Evolutionary conservation across 2,113 vertebrate genomes (phyloP), one percentile per base, ranked within the genome.

Genomic region (Petrocephalus microphthalmus): DNA sequence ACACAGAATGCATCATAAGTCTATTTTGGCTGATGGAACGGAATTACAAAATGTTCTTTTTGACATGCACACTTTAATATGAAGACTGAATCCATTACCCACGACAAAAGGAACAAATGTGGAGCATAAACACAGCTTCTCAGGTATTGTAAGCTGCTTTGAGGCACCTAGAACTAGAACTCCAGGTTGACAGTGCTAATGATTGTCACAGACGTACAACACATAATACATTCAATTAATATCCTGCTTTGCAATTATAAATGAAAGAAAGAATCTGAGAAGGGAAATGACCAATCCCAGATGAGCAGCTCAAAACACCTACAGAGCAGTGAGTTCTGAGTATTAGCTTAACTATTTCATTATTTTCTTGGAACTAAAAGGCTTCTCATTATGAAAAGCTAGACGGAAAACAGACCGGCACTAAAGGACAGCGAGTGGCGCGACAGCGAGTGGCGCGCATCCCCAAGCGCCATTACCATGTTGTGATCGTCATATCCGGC

Each of bases 401-500:
- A 25, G 1, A 7, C 10, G 81, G 3, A 83, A 83, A 37, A 74
- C 1, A 74, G 45, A 33, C 42, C 3, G 81, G 22, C 4, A 2
- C 22, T 25, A 67, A 7, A 45, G 8, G 20, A 45, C 42, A 45
- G 15, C 5, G 20, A 49, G 8, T 83, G 10, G 42, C 37, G 22
- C 22, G 20, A 45, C 42, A 45, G 15, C 5, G 20, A 49, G 8
- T 83, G 10, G 42, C 37, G 22, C 10, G 25, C 42, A 17, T 10
- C 13, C 20, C 33, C 57, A 0, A 10, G 15, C 11, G 19, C 11
- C 0, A 6, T 88, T 88, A 88, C 96, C 95, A 97, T 94, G 89
- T 91, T 93, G 3, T 96, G 95, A 87, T 94, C 94, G 83, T 96
- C 94, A 19, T 96, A 94, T 92, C 96, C 95, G 13, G 96, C 95